A percentile compares a stretch with the other conserved stretches of the same genome.
Conservation (phyloP, 1,140 invertebrate species). For the Apis laboriosa region DNA sequence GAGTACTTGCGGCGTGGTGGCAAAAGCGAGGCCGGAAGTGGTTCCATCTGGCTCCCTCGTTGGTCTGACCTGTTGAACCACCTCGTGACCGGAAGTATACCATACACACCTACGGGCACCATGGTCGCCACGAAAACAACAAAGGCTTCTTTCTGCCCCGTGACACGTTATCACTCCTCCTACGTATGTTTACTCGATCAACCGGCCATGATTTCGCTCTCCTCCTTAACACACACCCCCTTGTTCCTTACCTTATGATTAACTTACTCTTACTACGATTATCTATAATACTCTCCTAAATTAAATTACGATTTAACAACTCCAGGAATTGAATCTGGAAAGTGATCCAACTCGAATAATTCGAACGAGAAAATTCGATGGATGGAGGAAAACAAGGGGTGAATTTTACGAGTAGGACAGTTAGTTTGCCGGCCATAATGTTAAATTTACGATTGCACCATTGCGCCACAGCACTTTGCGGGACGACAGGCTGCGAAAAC, state of each 20-base stretch:
- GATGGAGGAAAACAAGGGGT: neutral
- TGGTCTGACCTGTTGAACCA: conserved; percentile 81
- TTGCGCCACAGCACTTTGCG: conserved; percentile 66
- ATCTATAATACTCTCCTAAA: too few species aligned
- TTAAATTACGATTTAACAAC: too few species aligned
- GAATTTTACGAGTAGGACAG: conserved; percentile 15
- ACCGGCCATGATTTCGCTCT: conserved; percentile 46
- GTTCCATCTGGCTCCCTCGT: conserved; percentile 80
- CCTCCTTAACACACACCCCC: neutral
- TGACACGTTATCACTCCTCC: conserved; percentile 69
- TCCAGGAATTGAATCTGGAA: too few species aligned
- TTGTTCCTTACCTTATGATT: neutral
- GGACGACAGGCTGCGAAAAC: conserved; percentile 53
- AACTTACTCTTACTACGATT: too few species aligned
- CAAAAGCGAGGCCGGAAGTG: conserved; percentile 74
- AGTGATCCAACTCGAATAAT: neutral
- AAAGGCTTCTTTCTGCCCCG: conserved; percentile 75
- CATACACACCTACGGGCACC: conserved; percentile 74
- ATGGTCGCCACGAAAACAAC: conserved; percentile 69
- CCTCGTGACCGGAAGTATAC: conserved; percentile 81
- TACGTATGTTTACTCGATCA: conserved; percentile 69
- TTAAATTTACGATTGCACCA: conserved; percentile 63
- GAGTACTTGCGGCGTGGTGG: conserved; percentile 44
- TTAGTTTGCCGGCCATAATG: conserved; percentile 16
- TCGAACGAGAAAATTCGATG: neutral